Evolutionary conservation across 2,113 vertebrate genomes (phyloP).

Genomic region (Bujurquina vittata): DNA sequence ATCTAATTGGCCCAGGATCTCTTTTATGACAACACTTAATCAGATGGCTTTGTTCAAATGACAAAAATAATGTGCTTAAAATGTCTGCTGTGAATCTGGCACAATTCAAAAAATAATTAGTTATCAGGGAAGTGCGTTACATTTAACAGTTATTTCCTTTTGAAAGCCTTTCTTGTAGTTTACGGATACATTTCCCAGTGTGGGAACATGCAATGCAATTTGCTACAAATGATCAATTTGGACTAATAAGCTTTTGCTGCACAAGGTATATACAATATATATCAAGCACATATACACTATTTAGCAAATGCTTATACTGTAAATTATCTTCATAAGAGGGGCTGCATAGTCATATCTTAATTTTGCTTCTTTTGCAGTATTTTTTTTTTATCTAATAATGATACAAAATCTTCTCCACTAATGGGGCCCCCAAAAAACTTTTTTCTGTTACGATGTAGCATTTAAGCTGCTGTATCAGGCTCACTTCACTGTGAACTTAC

Average conservation of each 20-base stretch:
- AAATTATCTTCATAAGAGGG: neutral
- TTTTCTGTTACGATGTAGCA: neutral
- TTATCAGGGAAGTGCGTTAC: slow-evolving; percentile 39
- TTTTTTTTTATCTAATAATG: neutral
- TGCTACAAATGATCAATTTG: neutral
- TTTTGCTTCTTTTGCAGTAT: neutral
- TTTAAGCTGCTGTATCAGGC: neutral
- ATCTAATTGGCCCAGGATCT: slow-evolving; percentile 74
- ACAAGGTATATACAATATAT: neutral
- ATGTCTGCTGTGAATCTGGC: slow-evolving; percentile 52
- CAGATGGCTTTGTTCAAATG: slow-evolving; percentile 75
- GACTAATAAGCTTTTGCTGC: neutral
- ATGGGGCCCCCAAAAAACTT: neutral
- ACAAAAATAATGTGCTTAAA: slow-evolving; percentile 71
- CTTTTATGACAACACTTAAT: slow-evolving; percentile 80
- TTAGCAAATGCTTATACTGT: neutral
- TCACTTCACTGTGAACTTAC: neutral
- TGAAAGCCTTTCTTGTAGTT: slow-evolving; percentile 28
- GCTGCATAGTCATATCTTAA: neutral
- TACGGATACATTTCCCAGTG: slow-evolving; percentile 18
- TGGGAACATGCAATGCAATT: neutral
- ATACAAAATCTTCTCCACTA: slow-evolving; percentile 5
- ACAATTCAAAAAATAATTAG: slow-evolving; percentile 65
- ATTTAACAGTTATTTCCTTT: slow-evolving; percentile 45
- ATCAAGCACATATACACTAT: neutral